Evolutionary conservation across 2,888 invertebrate species (phyloP).

Genomic region (Synanthedon andrenaeformis): DNA sequence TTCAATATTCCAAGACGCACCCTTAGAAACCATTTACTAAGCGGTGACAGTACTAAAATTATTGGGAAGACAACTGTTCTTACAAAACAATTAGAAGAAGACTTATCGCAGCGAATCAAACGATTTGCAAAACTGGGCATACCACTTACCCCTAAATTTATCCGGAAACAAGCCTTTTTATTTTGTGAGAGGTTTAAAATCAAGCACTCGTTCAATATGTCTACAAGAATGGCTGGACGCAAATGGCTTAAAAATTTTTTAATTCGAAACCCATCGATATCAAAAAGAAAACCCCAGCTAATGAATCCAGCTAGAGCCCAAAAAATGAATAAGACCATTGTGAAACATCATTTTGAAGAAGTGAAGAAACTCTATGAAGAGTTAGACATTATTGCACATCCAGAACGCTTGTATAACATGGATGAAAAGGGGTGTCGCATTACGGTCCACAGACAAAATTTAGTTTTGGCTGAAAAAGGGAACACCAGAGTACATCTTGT

Average conservation of each 20-base stretch:
- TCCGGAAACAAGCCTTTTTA: slow-evolving; percentile 8
- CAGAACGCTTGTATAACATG: slow-evolving; percentile 1
- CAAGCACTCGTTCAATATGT: slow-evolving; percentile 2
- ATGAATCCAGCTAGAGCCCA: too few relatives aligned
- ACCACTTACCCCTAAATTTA: slow-evolving; percentile 17
- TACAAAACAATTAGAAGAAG: slow-evolving; percentile 3
- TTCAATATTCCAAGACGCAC: too few relatives aligned
- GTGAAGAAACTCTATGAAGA: slow-evolving; percentile 3
- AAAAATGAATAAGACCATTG: too few relatives aligned
- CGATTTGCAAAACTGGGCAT: slow-evolving; percentile 16
- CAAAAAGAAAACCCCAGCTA: too few relatives aligned
- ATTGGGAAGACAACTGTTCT: too few relatives aligned
- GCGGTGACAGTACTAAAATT: too few relatives aligned
- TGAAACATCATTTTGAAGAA: too few relatives aligned
- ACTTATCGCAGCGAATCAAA: slow-evolving; percentile 16
- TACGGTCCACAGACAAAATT: too few relatives aligned
- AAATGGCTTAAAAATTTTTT: slow-evolving; percentile 9
- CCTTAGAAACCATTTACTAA: too few relatives aligned
- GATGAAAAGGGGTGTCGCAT: slow-evolving; percentile 4
- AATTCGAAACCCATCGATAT: slow-evolving; percentile 3
- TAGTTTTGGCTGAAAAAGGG: too few relatives aligned
- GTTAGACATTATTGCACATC: slow-evolving; percentile 3
- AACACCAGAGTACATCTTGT: too few relatives aligned
- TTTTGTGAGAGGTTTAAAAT: background rate
- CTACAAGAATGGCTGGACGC: slow-evolving; percentile 5